Evolutionary conservation across 1,140 invertebrate genomes (phyloP), one percentile per base, ranked within the genome.

Genomic region (Dendroctonus ponderosae): DNA sequence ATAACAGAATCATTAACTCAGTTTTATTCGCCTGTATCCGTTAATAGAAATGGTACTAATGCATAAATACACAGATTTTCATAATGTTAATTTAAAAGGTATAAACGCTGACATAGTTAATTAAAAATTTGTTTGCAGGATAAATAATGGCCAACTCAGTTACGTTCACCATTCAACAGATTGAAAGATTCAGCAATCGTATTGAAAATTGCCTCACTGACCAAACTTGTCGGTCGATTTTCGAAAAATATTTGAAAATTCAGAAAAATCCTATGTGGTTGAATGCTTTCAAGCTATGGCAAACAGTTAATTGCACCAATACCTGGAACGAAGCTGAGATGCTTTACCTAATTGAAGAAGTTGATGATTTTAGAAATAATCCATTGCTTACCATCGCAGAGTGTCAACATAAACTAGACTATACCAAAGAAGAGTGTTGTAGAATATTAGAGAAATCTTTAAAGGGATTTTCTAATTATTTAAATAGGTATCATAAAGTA

Each of bases 291-390:
- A 46, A 53, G 37, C 40, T 70, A 40, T 70, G 69, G 69, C 48
- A 65, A 26, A 26, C 37, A 46, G 62, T 51, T 39, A 61, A 61
- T 54, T 50, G 50, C 37, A 62, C 38, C 37, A 61, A 56, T 37
- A 9, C 11, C 15, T 70, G 54, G 58, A 39, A 70, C 8, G 69
- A 68, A 58, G 48, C 49, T 8, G 9, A 9, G 41, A 60, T 65
- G 12, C 41, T 68, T 12, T 61, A 70, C 59, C 43, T 70, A 54
- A 68, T 70, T 46, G 69, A 70, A 40, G 67, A 65, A n/a, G 15
- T 70, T 9, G 67, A 68, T 51, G 66, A 68, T 56, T 70, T 70
- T 49, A 68, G 66, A 62, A 11, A 63, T 15, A 68, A 65, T 52
- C 61, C 66, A n/a, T 43, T 68, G 11, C 39, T 65, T 14, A 65